Conservation (phyloP, 2,888 invertebrate species). For the Phymatocera aterrima region DNA sequence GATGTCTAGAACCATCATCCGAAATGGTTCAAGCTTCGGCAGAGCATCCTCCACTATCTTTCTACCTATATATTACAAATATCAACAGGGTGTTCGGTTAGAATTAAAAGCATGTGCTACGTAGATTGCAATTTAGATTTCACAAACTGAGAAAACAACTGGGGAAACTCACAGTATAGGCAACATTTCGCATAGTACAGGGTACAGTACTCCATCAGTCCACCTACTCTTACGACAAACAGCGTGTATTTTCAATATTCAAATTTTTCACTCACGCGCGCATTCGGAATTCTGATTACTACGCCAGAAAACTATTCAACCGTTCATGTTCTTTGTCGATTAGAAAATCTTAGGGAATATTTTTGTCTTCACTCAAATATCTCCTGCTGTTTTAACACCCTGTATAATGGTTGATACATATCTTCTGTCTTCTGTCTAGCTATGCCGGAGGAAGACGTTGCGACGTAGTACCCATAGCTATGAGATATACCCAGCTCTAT, state of each 20-base stretch:
- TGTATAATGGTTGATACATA: not conserved
- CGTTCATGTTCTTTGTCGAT: not conserved
- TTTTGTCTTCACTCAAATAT: not conserved
- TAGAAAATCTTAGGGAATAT: not conserved
- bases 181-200: too few species aligned
- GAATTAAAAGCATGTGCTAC: too few species aligned
- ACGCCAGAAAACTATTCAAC: not conserved
- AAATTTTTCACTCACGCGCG: too few species aligned
- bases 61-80: not conserved
- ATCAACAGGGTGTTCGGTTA: not conserved
- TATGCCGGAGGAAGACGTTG: constrained; percentile 31
- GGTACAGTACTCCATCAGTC: too few species aligned
- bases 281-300: not conserved
- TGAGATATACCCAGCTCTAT: not conserved
- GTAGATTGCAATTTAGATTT: not conserved
- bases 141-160: too few species aligned
- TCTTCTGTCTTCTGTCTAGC: constrained; percentile 14
- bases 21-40: constrained; percentile 15
- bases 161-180: too few species aligned
- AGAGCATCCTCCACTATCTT: not conserved
- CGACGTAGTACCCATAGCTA: constrained; percentile 6
- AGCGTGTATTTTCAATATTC: too few species aligned
- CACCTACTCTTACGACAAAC: too few species aligned
- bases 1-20: constrained; percentile 35
- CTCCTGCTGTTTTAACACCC: not conserved